These are phyloP conservation scores for Scrobipalpa atriplicella DNA, from an alignment of 2,888 invertebrate genomes.

Conservation along the genomic window DNA sequence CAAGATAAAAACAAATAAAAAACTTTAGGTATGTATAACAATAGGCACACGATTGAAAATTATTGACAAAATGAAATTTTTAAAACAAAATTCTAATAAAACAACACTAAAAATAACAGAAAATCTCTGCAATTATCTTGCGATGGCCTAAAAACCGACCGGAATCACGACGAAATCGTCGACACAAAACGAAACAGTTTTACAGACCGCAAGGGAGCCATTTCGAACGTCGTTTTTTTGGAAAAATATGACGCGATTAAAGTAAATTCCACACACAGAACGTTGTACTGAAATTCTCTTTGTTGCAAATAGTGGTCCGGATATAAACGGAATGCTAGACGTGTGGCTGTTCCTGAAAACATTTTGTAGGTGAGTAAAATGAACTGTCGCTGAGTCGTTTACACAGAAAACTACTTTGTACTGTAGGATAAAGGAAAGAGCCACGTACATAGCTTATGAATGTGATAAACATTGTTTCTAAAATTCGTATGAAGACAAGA, in stretches of 20 bases:
- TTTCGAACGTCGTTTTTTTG: constrained; percentile 49
- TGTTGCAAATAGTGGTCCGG: constrained; percentile 8
- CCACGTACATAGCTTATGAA: constrained; percentile 1
- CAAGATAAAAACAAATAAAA: too few relatives aligned
- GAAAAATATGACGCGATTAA: constrained; percentile 61
- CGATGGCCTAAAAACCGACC: constrained; percentile 8
- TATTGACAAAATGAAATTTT: too few relatives aligned
- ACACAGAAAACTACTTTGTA: constrained; percentile 6
- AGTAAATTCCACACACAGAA: constrained; percentile 39
- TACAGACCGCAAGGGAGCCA: constrained; percentile 49
- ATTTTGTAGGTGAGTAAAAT: constrained; percentile 18
- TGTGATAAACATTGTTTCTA: not conserved
- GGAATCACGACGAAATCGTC: constrained; percentile 37
- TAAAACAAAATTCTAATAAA: too few relatives aligned
- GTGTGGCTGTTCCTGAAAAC: constrained; percentile 16
- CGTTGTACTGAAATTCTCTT: constrained; percentile 27
- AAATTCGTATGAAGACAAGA: not conserved
- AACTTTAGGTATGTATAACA: too few relatives aligned
- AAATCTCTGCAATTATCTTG: not conserved
- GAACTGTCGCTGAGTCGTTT: constrained; percentile 14
- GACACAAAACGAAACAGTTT: constrained; percentile 23
- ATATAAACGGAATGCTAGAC: constrained; percentile 18
- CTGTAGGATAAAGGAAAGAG: not conserved
- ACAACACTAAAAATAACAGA: too few relatives aligned
- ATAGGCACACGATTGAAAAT: too few relatives aligned